Conservation (phyloP, 2,888 invertebrate genomes). For the Phasia obesa region DNA sequence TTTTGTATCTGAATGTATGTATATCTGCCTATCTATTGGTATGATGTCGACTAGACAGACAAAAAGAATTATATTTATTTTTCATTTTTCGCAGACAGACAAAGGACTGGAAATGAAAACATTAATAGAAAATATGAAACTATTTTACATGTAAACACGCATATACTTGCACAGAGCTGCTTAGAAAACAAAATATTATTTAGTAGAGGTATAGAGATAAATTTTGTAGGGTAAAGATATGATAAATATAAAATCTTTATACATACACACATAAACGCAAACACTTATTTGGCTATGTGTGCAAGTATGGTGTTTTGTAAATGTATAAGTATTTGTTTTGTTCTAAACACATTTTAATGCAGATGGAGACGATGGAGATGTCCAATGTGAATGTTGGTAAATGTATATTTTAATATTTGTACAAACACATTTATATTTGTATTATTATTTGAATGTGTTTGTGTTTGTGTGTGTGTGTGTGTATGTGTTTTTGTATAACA, state of each 20-base stretch:
- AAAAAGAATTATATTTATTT: background rate
- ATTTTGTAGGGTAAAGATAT: background rate
- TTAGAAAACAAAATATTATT: constrained; percentile 4
- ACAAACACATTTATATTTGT: constrained; percentile 3
- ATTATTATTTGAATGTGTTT: background rate
- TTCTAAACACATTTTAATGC: constrained; percentile 27
- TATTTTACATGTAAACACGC: background rate
- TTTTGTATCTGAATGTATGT: background rate
- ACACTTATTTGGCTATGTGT: background rate
- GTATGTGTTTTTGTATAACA: constrained; percentile 8
- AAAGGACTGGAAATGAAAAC: constrained; percentile 33
- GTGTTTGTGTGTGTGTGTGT: background rate
- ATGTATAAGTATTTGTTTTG: constrained; percentile 11
- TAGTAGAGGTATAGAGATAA: background rate
- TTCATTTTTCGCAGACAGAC: background rate
- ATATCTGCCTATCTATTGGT: background rate
- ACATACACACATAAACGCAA: background rate
- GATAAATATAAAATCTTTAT: background rate
- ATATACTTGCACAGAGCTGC: background rate
- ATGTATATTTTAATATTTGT: background rate
- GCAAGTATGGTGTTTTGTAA: background rate
- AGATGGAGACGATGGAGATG: constrained; percentile 14
- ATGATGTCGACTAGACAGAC: constrained; percentile 23
- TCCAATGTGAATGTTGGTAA: background rate
- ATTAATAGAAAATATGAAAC: constrained; percentile 44